Conservation (phyloP, 2,113 vertebrate genomes). For the Pachyramphus minor region DNA sequence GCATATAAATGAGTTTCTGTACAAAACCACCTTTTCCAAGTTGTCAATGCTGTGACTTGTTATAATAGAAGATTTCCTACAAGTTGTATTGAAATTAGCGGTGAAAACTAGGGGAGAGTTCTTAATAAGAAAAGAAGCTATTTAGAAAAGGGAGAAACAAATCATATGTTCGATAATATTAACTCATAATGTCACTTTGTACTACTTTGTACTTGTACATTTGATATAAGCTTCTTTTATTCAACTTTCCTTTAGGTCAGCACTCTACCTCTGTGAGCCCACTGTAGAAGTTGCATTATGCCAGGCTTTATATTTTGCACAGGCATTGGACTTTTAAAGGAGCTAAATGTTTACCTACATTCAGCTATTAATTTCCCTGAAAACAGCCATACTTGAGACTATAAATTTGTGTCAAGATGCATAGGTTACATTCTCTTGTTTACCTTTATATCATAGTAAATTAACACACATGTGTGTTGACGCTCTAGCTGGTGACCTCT, state of each 20-base stretch:
- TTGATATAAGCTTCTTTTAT: not conserved
- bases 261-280: not conserved
- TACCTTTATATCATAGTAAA: constrained; percentile 5
- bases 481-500: constrained; percentile 13
- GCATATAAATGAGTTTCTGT: not conserved
- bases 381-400: not conserved
- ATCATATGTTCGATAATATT: fast-evolving
- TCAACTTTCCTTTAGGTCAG: not conserved
- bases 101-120: not conserved
- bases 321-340: not conserved
- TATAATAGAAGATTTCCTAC: not conserved
- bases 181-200: not conserved
- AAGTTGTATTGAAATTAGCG: not conserved
- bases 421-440: not conserved
- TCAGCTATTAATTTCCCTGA: not conserved
- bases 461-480: not conserved
- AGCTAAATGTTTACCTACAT: not conserved
- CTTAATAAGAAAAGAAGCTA: not conserved
- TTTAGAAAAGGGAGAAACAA: not conserved
- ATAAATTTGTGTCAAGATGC: not conserved
- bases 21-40: not conserved
- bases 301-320: not conserved
- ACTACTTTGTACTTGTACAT: not conserved
- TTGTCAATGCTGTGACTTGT: not conserved
- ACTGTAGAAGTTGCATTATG: not conserved